Conservation (phyloP, 30 jellyfish, hydroid and myxozoan genomes). For the Hydractinia symbiolongicarpus region DNA sequence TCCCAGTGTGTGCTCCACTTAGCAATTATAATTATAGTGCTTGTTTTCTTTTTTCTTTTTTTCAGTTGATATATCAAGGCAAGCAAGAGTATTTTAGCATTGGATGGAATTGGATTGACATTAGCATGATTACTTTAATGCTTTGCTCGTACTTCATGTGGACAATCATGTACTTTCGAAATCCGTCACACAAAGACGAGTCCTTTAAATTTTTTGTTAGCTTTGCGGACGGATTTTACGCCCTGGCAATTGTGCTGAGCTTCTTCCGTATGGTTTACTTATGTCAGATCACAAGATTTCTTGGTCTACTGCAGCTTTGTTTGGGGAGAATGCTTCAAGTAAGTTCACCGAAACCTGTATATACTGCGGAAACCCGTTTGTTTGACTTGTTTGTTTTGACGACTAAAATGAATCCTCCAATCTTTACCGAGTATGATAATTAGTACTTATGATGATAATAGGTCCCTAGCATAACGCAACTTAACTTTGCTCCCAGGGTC, state of each 20-base stretch:
- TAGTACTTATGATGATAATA: too few relatives aligned
- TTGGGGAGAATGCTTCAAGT: slow-evolving; percentile 91
- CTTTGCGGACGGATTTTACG: slow-evolving; percentile 68
- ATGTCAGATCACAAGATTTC: slow-evolving; percentile 78
- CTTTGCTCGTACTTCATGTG: slow-evolving; percentile 49
- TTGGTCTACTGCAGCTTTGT: slow-evolving; percentile 87
- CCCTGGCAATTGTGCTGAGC: slow-evolving; percentile 78
- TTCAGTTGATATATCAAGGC: slow-evolving; percentile 54
- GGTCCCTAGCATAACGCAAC: too few relatives aligned
- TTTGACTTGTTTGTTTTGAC: too few relatives aligned
- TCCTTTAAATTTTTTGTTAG: slow-evolving; percentile 17
- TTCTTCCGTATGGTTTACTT: slow-evolving; percentile 76
- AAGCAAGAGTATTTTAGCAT: slow-evolving; percentile 43
- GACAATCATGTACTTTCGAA: slow-evolving; percentile 41
- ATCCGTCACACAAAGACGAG: slow-evolving; percentile 20
- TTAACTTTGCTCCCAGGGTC: too few relatives aligned
- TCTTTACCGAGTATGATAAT: too few relatives aligned
- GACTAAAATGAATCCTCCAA: too few relatives aligned
- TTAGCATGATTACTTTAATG: slow-evolving; percentile 63
- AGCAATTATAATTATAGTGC: too few relatives aligned
- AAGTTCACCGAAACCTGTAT: background rate
- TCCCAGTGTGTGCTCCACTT: too few relatives aligned
- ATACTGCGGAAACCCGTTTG: too few relatives aligned
- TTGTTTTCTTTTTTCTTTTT: background rate
- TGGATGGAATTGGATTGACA: slow-evolving; percentile 92